Evolutionary conservation across 1,140 invertebrate species (phyloP).

Genomic region (Halictus rubicundus): DNA sequence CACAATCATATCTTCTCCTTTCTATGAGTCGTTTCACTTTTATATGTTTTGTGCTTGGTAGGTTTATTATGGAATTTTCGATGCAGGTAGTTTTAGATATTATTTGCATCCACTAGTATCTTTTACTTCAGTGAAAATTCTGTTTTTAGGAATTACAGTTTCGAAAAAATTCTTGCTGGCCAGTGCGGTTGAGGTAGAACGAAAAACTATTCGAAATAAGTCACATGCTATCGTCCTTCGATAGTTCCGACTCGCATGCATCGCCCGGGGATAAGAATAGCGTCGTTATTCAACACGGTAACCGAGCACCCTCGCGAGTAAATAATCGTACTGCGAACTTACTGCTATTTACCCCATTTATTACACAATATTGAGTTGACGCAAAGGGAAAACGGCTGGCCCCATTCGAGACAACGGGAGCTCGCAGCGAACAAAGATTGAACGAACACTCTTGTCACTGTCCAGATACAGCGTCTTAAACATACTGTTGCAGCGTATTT

Average conservation of each 20-base stretch:
- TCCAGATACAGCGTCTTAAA: neutral
- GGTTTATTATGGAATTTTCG: too few relatives aligned
- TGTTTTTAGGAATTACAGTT: too few relatives aligned
- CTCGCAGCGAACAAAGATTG: neutral
- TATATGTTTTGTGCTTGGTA: too few relatives aligned
- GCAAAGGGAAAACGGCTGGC: neutral
- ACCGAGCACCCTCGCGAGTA: neutral
- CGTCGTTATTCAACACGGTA: neutral
- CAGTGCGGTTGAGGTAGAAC: too few relatives aligned
- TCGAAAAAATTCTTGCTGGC: too few relatives aligned
- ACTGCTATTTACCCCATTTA: neutral
- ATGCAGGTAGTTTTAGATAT: too few relatives aligned
- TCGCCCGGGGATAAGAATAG: neutral
- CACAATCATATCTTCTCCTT: too few relatives aligned
- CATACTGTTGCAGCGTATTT: neutral
- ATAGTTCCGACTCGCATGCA: neutral
- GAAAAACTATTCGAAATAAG: neutral
- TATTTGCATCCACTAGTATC: too few relatives aligned
- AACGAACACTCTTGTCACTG: neutral
- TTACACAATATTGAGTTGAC: neutral
- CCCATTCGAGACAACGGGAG: neutral
- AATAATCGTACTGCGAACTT: neutral
- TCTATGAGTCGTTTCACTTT: too few relatives aligned
- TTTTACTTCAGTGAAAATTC: too few relatives aligned
- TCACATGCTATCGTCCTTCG: neutral